Base-by-base conservation (phyloP, 2,797 vertebrate genomes). In the Onychomys torridus region DNA sequence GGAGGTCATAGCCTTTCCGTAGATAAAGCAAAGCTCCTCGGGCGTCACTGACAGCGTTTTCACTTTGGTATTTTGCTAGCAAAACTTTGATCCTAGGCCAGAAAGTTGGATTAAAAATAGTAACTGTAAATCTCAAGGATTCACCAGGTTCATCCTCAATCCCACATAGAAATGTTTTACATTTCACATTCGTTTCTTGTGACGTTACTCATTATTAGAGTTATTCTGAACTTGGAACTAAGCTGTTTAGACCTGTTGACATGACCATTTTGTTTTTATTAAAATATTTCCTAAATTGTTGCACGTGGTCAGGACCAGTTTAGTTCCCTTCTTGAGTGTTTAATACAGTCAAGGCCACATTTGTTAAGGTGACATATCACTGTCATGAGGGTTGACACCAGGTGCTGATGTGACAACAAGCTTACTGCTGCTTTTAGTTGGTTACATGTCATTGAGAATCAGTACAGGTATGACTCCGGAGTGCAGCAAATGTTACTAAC, bases 101-200 rank as follows among this genome's bases (percentile, higher is more conserved):
- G 98, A 98, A 98, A 97, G 96, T 97, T 86, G 91, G 97, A 98
- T 98, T 99, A 98, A 98, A 98, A 98, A 98, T 98, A 99, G 98
- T 97, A 93, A 94, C 96, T 82, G 96, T 97, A 94, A 32, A 97
- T 98, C 97, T 98, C 96, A 98, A 98, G 97, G 97, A 97, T 97
- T 97, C 97, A 95, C 98, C 97, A 98, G 97, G 97, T 98, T 98
- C 97, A 97, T 96, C 76, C 79, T 98, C 97, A 98, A 93, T 95
- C 90, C 89, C 82, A 77, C 84, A 90, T 5, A 96, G 92, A 96
- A 92, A 89, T 96, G n/a, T 63, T 97, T 97, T 93, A 76, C 94
- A 97, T 96, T 98, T 89, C 43, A 73, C 23, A 96, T 96, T 96
- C 65, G 71, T 96, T 37, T 93, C 92, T 84, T 93, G 94, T 91